phyloP scores from a whole-genome alignment of 2,113 vertebrate species.

The Takifugu flavidus region DNA sequence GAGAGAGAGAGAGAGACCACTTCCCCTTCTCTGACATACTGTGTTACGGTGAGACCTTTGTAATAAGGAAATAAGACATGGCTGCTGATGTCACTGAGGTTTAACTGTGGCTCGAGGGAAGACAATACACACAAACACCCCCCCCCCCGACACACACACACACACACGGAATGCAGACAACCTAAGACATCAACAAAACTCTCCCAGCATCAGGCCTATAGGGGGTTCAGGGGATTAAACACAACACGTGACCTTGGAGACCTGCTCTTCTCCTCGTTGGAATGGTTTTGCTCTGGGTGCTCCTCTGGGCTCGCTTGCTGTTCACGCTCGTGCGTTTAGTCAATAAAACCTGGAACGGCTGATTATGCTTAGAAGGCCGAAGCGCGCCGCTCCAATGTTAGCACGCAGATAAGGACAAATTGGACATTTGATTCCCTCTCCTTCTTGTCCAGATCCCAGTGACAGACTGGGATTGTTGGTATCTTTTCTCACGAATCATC shows the following conservation, averaged over 20 bases:
- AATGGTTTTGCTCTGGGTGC: conserved; percentile 27
- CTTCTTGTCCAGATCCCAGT: conserved; percentile 24
- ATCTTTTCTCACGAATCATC: conserved; percentile 28
- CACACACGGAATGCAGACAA: conserved; percentile 21
- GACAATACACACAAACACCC: conserved; percentile 22
- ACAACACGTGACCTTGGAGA: conserved; percentile 58
- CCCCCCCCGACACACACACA: conserved; percentile 25
- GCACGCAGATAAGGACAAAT: conserved; percentile 36
- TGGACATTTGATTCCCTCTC: conserved; percentile 17
- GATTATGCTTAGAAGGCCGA: conserved; percentile 44
- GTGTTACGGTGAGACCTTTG: conserved; percentile 61
- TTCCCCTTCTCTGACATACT: conserved; percentile 61
- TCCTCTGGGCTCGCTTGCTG: conserved; percentile 35
- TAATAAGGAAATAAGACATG: conserved; percentile 71
- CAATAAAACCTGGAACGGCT: conserved; percentile 39
- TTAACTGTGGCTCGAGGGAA: conserved; percentile 58
- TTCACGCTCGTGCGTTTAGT: conserved; percentile 33
- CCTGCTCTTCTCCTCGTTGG: conserved; percentile 42
- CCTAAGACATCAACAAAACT: conserved; percentile 60
- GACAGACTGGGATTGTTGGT: conserved; percentile 10
- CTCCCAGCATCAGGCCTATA: conserved; percentile 42
- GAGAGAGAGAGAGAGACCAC: conserved; percentile 41
- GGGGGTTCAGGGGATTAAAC: conserved; percentile 57
- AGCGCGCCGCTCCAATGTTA: conserved; percentile 16
- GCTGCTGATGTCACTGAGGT: conserved; percentile 65